Evolutionary conservation across 2,797 vertebrate species (phyloP), one percentile per base, ranked within the genome.

Genomic region (Sciurus vulgaris): DNA sequence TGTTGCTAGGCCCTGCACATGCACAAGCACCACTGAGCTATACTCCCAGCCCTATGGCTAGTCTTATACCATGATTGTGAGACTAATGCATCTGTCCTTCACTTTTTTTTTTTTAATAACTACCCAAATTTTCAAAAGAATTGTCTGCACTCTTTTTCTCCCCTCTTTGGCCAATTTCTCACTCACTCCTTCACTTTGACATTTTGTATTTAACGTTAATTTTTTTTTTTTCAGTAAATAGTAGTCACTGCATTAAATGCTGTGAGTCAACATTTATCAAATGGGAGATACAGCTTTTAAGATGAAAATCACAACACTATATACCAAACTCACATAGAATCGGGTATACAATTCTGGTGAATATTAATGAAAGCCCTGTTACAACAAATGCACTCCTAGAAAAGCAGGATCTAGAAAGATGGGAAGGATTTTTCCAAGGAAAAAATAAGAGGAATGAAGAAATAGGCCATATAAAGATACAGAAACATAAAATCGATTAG

Each of bases 161-260:
- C 1, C 13, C 11, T 79, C 1, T 61, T 63, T 81, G 41, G 22
- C 12, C 5, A 61, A 2, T 91, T 2, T 81, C 10, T 56, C 44
- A 49, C 11, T 70, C 20, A 72, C 7, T 54, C n/a, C 41, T 51
- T 85, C 44, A 56, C 67, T 81, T 85, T 76, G 73, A 72, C 6
- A 30, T 78, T 79, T 67, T 82, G 7, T 59, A 47, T 67, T 86
- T 92, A 93, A 33, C 38, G 81, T 33, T 92, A 85, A 47, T 38
- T 3, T 70, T 73, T 33, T 51, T 72, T 73, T 28, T 94, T 86
- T 69, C 30, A 24, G 44, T 78, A 49, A 47, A 54, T 3, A 28
- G 84, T 79, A 51, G n/a, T 9, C 11, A 6, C 2, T 51, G 4
- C 1, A 5, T 74, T 89, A 93, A 85, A 30, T 54, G 28, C 11